These are phyloP conservation scores for Stichodactyla helianthus DNA, from an alignment of 64 coral and sea anemone genomes.

Conservation along the genomic window DNA sequence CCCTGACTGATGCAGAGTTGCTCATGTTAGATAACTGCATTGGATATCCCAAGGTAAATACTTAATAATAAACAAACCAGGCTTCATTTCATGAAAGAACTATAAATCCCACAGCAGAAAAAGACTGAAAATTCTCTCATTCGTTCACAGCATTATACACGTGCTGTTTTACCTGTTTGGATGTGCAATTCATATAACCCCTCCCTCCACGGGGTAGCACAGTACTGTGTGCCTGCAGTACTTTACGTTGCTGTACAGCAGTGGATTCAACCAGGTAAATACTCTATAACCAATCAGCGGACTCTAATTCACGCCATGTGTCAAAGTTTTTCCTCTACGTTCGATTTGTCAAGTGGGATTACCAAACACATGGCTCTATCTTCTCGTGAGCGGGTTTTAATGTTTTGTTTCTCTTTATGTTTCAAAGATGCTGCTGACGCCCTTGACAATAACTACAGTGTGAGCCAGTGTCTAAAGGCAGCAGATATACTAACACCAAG, in stretches of 20 bases:
- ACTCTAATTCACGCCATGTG: too few relatives aligned
- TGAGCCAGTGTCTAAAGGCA: slow-evolving; percentile 65
- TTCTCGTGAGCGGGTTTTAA: not conserved
- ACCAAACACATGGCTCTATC: too few relatives aligned
- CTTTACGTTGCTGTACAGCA: slow-evolving; percentile 72
- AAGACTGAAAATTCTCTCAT: not conserved
- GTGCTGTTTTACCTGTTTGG: slow-evolving; percentile 74
- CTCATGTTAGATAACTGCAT: slow-evolving; percentile 81
- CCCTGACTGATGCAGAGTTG: slow-evolving; percentile 52
- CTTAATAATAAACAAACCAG: not conserved
- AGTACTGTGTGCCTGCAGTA: slow-evolving; percentile 84
- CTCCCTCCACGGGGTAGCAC: slow-evolving; percentile 63
- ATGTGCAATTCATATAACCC: slow-evolving; percentile 68
- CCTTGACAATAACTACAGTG: slow-evolving; percentile 56
- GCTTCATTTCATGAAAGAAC: not conserved
- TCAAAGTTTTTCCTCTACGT: too few relatives aligned
- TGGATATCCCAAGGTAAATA: slow-evolving; percentile 78
- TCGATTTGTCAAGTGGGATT: too few relatives aligned
- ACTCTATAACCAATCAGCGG: not conserved
- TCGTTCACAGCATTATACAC: slow-evolving; percentile 62
- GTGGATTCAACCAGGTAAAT: slow-evolving; percentile 66
- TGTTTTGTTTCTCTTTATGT: not conserved
- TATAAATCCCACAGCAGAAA: too few relatives aligned
- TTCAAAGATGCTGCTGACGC: slow-evolving; percentile 33
- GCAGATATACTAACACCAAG: slow-evolving; percentile 75